Conservation (phyloP, 1,140 invertebrate species). For the Drosophila hydei region DNA sequence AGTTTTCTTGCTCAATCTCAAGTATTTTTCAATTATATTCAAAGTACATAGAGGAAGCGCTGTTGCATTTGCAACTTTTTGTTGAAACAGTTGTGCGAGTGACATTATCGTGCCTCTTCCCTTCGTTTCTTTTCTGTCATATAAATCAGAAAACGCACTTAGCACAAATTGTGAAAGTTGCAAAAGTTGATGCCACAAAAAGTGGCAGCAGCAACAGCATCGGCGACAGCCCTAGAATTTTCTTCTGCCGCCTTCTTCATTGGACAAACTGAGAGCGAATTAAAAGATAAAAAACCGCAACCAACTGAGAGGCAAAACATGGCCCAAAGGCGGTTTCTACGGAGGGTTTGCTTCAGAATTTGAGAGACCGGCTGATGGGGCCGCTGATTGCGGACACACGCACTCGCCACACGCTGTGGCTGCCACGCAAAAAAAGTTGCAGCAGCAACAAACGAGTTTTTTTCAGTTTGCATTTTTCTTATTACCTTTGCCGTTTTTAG, state of each 20-base stretch:
- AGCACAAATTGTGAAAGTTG: conserved; percentile 74
- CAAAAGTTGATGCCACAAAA: conserved; percentile 59
- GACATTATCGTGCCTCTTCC: conserved; percentile 4
- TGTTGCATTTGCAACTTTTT: conserved; percentile 32
- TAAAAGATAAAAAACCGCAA: conserved; percentile 58
- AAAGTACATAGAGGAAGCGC: conserved; percentile 3
- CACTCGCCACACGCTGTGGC: conserved; percentile 72
- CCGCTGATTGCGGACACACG: conserved; percentile 63
- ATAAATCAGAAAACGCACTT: conserved; percentile 77
- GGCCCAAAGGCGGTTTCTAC: conserved; percentile 37
- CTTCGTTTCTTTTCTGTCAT: conserved; percentile 8
- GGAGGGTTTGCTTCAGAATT: conserved; percentile 18
- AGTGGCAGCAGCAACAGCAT: conserved; percentile 19
- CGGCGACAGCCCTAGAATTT: conserved; percentile 43
- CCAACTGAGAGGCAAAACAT: conserved; percentile 32
- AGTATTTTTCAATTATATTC: background rate
- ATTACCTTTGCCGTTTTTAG: conserved; percentile 17
- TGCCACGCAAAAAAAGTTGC: conserved; percentile 57
- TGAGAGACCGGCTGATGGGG: conserved; percentile 34
- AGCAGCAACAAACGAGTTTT: conserved; percentile 59
- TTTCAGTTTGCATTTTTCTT: background rate
- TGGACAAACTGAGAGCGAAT: conserved; percentile 36
- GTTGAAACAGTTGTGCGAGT: background rate
- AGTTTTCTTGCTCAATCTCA: background rate
- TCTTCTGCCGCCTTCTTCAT: conserved; percentile 20